Percentiles rank a stretch among this genome's conserved stretches.
Evolutionary conservation across 2,888 invertebrate species (phyloP).

Genomic region (Pyrrhia umbra): DNA sequence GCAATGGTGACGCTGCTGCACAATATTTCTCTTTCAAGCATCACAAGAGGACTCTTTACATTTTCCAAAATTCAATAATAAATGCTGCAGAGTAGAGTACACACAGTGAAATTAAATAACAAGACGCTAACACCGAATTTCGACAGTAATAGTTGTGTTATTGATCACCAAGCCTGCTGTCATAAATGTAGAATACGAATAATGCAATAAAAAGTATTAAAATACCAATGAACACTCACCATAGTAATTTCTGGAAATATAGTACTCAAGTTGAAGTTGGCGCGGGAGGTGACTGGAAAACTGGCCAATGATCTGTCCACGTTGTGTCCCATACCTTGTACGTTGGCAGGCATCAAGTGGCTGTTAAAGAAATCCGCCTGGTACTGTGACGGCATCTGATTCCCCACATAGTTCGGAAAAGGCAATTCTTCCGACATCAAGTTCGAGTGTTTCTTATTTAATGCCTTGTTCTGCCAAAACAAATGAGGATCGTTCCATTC

Average conservation of each 20-base stretch:
- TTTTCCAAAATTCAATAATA: no score
- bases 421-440: constrained; percentile 81
- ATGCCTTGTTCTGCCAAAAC: constrained; percentile 83
- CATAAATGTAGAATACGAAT: background rate
- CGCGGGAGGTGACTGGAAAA: constrained; percentile 86
- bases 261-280: constrained; percentile 95
- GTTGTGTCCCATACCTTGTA: constrained; percentile 80
- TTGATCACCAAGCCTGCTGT: no score
- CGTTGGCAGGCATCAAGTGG: constrained; percentile 82
- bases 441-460: constrained; percentile 80
- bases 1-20: no score
- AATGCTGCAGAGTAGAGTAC: no score
- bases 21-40: no score
- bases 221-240: constrained; percentile 74
- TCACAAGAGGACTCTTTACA: no score
- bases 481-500: constrained; percentile 84
- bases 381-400: constrained; percentile 84
- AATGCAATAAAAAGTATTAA: background rate
- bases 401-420: constrained; percentile 83
- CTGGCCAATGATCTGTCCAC: constrained; percentile 79
- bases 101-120: no score
- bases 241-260: constrained; percentile 96
- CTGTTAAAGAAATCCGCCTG: constrained; percentile 86
- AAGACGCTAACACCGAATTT: no score
- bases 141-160: no score